Base-by-base conservation (phyloP, 2,113 vertebrate genomes). In the Equus przewalskii region DNA sequence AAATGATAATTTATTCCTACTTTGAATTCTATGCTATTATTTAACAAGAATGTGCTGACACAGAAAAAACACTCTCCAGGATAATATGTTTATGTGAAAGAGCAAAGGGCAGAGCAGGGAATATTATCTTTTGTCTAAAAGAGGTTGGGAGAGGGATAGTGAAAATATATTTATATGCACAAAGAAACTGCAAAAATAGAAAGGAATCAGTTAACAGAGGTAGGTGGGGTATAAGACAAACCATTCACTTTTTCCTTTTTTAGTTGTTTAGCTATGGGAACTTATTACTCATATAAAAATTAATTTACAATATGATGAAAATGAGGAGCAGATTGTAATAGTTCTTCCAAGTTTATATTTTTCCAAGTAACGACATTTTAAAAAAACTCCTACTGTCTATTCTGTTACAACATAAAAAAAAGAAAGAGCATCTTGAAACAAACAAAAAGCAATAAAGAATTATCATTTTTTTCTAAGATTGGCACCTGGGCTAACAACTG, bases 291-390 rank as follows among this genome's bases (percentile, higher is more conserved):
- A 89, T 36, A 30, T 56, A 84, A 91, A 96, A 94, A 67, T 46
- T 89, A 83, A 83, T 46, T 95, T 95, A 49, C 6, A 69, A 46
- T 70, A 51, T 76, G 67, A 96, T 72, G 56, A 64, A 83, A 89
- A n/a, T 64, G 5, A 56, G 58, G 44, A 36, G 14, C 8, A 54
- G 18, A 87, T 70, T 76, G 8, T 65, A 16, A 60, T 33, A 88
- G 21, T 33, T 7, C 62, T 51, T 12, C 58, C 41, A 82, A 33
- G 7, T 81, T 87, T 81, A 49, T 75, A 49, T 56, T 82, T 81
- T 72, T 69, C 36, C 19, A 81, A 58, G 7, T 56, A 72, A 90
- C 30, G 24, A 58, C 22, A 64, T 60, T 90, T 44, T 1, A 2
- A 28, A 62, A 95, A 60, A 54, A 70, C 1, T 16, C 7, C 80